Evolutionary conservation across 37 sponge, comb jelly and placozoan species (phyloP).

Genomic region (Beroe ovata): DNA sequence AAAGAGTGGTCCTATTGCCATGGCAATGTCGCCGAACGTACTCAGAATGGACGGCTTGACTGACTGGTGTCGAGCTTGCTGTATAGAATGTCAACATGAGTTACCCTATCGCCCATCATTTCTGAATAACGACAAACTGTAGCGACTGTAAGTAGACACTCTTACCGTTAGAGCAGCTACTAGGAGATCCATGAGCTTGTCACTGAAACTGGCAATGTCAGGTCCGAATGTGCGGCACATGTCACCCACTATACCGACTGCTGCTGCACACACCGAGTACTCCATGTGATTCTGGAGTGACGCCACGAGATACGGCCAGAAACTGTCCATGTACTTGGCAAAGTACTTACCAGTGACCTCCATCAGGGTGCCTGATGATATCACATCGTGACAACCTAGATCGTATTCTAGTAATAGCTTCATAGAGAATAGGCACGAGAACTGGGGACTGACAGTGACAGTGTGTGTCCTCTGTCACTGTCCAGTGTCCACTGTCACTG

Average conservation of each 20-base stretch:
- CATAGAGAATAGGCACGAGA: too few species aligned
- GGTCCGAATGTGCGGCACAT: constrained; percentile 77
- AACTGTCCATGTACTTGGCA: constrained; percentile 81
- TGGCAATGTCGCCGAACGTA: constrained; percentile 92
- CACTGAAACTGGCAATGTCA: constrained; percentile 70
- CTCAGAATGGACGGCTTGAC: constrained; percentile 91
- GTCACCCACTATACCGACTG: constrained; percentile 97
- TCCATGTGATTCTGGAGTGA: constrained; percentile 78
- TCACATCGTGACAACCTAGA: too few species aligned
- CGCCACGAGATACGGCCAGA: constrained; percentile 74
- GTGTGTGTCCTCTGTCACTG: too few species aligned
- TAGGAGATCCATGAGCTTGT: constrained; percentile 78
- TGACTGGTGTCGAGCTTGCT: constrained; percentile 72
- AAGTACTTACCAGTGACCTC: constrained; percentile 78
- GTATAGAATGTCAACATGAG: too few species aligned
- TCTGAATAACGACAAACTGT: too few species aligned
- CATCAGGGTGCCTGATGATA: constrained; percentile 21
- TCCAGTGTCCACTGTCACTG: too few species aligned
- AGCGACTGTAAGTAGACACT: too few species aligned
- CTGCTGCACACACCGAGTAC: constrained; percentile 89
- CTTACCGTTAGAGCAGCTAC: constrained; percentile 76
- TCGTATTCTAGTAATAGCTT: too few species aligned
- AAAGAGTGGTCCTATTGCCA: constrained; percentile 85
- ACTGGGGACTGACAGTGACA: too few species aligned
- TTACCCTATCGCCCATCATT: too few species aligned